Evolutionary conservation across 2,113 vertebrate species (phyloP), one percentile per base, ranked within the genome.

Genomic region (Zingel zingel): DNA sequence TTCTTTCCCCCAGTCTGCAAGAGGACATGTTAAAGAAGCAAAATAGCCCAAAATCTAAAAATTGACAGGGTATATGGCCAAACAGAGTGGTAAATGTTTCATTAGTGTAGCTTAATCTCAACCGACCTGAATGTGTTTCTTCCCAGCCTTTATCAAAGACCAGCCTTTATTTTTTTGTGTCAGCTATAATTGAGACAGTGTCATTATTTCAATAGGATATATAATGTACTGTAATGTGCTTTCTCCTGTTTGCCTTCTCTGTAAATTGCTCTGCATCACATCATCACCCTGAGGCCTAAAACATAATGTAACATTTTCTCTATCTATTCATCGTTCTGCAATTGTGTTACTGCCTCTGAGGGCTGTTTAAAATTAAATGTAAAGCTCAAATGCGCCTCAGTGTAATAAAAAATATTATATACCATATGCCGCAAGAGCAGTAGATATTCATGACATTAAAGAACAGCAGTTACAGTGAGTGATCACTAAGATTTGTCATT

Each of bases 351-450:
- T 39, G 69, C 48, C 73, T 73, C 63, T 25, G 39, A 70, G 78
- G 77, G 39, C 50, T 74, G 47, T 72, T 89, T 79, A 66, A 73
- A 79, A 82, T 86, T 62, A 62, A 86, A 83, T 79, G 58, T 25
- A 56, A 50, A 43, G 61, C 71, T 74, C 54, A 69, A 85, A 64
- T 50, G 56, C 15, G 45, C 73, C 69, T 57, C 18, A 19, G 73
- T 54, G 43, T 75, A 83, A 84, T 75, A 47, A 74, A 47, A 74
- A 59, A 71, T 66, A 73, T 27, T 70, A 62, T 25, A 68, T 33
- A 21, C 30, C 74, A 77, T 53, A 72, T 86, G 72, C 57, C 78
- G 48, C 69, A 72, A 79, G 64, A 86, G 45, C 79, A n/a, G 48
- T 30, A 47, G 62, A 43, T 27, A 68, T n/a, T 62, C 36, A 47